These are phyloP conservation scores for Micrasema longulum DNA, from an alignment of 1,140 invertebrate species.

Conservation along the genomic window DNA sequence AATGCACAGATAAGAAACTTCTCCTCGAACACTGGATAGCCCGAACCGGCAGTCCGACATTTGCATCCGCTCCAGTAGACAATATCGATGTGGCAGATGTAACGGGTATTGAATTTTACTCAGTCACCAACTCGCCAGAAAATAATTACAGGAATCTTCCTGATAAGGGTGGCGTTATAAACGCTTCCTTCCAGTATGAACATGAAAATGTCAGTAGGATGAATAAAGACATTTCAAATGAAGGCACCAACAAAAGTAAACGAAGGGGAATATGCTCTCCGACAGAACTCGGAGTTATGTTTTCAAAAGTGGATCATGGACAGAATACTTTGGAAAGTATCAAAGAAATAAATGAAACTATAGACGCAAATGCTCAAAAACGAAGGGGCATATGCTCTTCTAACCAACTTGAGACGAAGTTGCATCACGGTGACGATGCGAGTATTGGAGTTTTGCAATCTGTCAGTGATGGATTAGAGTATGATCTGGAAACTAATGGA, in stretches of 20 bases:
- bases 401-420: slow-evolving; percentile 62
- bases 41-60: slow-evolving; percentile 64
- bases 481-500: slow-evolving; percentile 60
- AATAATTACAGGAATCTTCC: slow-evolving; percentile 43
- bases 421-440: slow-evolving; percentile 36
- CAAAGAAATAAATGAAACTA: slow-evolving; percentile 41
- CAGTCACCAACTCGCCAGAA: slow-evolving; percentile 62
- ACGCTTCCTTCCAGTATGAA: slow-evolving; percentile 49
- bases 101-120: slow-evolving; percentile 65
- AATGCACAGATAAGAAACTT: slow-evolving; percentile 67
- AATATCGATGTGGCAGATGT: slow-evolving; percentile 59
- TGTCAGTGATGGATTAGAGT: slow-evolving; percentile 42
- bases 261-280: slow-evolving; percentile 64
- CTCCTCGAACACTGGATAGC: slow-evolving; percentile 68
- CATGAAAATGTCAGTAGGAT: slow-evolving; percentile 38
- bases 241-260: slow-evolving; percentile 56
- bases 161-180: slow-evolving; percentile 42
- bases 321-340: slow-evolving; percentile 34
- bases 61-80: slow-evolving; percentile 62
- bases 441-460: slow-evolving; percentile 30
- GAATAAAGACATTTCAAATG: slow-evolving; percentile 37
- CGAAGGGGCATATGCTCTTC: slow-evolving; percentile 70
- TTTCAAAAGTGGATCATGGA: slow-evolving; percentile 59
- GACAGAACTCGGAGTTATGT: slow-evolving; percentile 62
- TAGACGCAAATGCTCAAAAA: slow-evolving; percentile 65